Base-by-base conservation (phyloP, 1,140 invertebrate genomes). In the Acromyrmex echinatior region DNA sequence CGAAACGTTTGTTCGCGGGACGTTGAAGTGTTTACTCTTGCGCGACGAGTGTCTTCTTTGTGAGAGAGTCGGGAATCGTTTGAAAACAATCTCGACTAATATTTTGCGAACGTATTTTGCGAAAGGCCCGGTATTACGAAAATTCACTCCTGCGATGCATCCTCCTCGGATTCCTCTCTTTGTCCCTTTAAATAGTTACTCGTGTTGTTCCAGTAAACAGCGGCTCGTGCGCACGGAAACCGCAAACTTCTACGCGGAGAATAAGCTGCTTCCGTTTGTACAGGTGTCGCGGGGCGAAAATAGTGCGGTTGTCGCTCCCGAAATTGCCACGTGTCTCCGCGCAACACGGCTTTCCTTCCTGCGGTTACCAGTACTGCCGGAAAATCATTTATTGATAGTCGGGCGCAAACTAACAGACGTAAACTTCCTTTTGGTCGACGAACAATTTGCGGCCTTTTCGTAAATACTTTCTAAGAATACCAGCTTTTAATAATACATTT, bases 81-180 rank as follows among this genome's bases (percentile, higher is more conserved):
- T 86, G 73, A 86, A 86, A 86, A 86, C 82, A 86, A 86, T 86
- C 76, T 86, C 76, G 21, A 86, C 82, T 68, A 86, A 86, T 86
- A 79, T 86, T 86, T 86, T 79, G 74, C 49, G 62, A 65, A 31
- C 31, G 60, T 31, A 21, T 21, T 21, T 21, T 21, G 21, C 21
- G 63, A 86, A 51, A 31, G 82, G 60, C 14, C 31, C 45, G 51
- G 49, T 77, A 84, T 84, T 84, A 84, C 80, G 80, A 84, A 84
- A 84, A 84, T 84, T 84, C 25, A 84, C 70, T 62, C 25, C 1
- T 3, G 10, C 70, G 39, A 51, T 76, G 70, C 80, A 84, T 62
- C 25, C 25, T 25, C 25, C 25, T 25, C 80, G 56, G 80, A 84
- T 84, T 63, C 25, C 28, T 25, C 70, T 76, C 39, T 60, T 62